Percentiles rank a stretch among this genome's conserved stretches.
Evolutionary conservation across 2,797 vertebrate genomes (phyloP).

Genomic region (Sebastes jordani): DNA sequence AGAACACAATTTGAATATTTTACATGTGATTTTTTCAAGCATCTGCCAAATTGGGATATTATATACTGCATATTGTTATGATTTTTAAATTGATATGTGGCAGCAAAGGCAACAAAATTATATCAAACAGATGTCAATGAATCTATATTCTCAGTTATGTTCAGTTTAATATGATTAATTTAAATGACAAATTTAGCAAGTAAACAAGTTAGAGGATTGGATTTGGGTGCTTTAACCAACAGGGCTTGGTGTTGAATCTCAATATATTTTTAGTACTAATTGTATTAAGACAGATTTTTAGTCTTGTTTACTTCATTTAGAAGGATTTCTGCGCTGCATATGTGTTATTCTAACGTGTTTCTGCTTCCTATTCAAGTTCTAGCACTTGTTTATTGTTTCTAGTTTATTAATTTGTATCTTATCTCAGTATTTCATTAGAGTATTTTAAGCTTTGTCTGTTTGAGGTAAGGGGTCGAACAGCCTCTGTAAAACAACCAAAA

Average conservation of each 20-base stretch:
- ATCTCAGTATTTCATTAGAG: not conserved
- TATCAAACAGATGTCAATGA: not conserved
- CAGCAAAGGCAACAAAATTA: not conserved
- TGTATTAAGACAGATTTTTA: not conserved
- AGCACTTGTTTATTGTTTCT: not conserved
- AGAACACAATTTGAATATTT: not conserved
- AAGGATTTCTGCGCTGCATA: not conserved
- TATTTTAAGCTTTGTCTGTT: not conserved
- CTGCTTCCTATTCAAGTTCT: not conserved
- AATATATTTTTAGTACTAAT: not conserved
- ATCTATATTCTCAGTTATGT: not conserved
- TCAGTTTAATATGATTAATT: not conserved
- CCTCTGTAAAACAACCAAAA: not conserved
- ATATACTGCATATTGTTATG: not conserved
- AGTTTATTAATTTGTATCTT: not conserved
- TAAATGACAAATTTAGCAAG: not conserved
- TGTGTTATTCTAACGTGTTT: not conserved
- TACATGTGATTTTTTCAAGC: not conserved
- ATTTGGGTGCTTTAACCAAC: not conserved
- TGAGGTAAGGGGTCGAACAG: not conserved
- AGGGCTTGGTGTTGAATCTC: not conserved
- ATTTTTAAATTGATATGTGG: not conserved
- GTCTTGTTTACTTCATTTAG: not conserved
- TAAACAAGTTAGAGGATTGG: not conserved
- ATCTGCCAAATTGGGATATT: not conserved